Conservation (phyloP, 2,113 vertebrate genomes). For the Lanius collurio region DNA sequence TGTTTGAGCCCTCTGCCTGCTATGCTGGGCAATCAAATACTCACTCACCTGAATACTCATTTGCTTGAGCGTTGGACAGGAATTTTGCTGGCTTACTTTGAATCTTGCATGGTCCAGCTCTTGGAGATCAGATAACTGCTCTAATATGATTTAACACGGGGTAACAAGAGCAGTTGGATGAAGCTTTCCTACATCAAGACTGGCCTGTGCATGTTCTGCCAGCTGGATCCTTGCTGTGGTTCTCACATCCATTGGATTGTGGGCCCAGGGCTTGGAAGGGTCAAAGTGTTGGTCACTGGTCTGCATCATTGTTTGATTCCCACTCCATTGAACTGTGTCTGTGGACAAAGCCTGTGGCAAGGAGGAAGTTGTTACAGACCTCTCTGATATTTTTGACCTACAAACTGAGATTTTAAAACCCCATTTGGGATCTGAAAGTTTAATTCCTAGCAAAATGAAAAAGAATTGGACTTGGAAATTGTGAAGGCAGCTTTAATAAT, state of each 20-base stretch:
- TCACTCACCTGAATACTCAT: neutral
- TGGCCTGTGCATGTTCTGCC: neutral
- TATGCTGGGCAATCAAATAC: neutral
- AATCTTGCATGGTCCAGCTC: neutral
- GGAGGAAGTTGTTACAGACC: neutral
- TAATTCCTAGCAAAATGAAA: neutral
- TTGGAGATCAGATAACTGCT: neutral
- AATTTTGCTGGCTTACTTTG: neutral
- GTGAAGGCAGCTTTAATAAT: neutral
- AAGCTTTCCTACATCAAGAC: neutral
- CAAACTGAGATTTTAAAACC: neutral
- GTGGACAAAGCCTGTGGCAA: neutral
- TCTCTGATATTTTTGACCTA: neutral
- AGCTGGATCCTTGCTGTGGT: neutral
- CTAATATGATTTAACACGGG: rapidly evolving
- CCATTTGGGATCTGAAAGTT: neutral
- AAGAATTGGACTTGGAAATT: neutral
- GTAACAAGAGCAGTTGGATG: neutral
- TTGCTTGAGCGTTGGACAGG: neutral
- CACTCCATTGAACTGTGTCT: neutral
- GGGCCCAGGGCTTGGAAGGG: neutral
- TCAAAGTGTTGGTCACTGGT: neutral
- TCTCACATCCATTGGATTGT: neutral
- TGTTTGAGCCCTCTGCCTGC: neutral
- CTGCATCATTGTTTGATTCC: neutral